Base-by-base conservation (phyloP, 2,888 invertebrate genomes). In the Operophtera brumata region DNA sequence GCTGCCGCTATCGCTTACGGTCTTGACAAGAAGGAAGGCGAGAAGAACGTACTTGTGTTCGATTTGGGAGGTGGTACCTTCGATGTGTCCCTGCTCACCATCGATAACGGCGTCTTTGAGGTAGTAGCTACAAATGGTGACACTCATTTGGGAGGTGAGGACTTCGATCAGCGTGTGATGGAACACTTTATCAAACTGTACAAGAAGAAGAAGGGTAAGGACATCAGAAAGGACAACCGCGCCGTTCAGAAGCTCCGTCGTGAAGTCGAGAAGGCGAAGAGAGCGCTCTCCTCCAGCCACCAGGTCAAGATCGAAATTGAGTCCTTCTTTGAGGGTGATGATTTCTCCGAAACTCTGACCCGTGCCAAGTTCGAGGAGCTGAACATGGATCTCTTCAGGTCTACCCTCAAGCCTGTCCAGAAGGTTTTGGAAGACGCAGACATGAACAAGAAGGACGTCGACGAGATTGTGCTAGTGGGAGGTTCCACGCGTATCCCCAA, bases 31-130 rank as follows among this genome's bases (percentile, higher is more conserved):
- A 97, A 96, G 77, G 97, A 97, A 59, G 98, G 97, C 42, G 99
- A 99, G 86, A 98, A 99, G 92, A 99, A 99, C 77, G 97, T 99
- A 13, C 92, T 99, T 45, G 99, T 99, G 10, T 99, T 99, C 85
- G 99, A 99, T 92, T 93, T 99, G 88, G 99, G 99, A 76, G 99
- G 99, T 83, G 99, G 99, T 88, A 99, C 99, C 65, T 99, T 99
- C 78, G 99, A 99, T 87, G 99, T 99, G 12, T 99, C 99, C 35
- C 93, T 99, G 13, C 92, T 99, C 48, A 99, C 99, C 64, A 99
- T 99, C 78, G 99, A 99, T 80, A 98, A 99, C 73, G 99, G 99
- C 48, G 98, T 99, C 6, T 99, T 99, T 82, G 99, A 99, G 91
- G 94, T 95, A 47, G 95, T 96, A 0, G 94, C 97, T 0, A 97